Conservation (phyloP, 92 coral and sea anemone species). For the Montipora capitata region DNA sequence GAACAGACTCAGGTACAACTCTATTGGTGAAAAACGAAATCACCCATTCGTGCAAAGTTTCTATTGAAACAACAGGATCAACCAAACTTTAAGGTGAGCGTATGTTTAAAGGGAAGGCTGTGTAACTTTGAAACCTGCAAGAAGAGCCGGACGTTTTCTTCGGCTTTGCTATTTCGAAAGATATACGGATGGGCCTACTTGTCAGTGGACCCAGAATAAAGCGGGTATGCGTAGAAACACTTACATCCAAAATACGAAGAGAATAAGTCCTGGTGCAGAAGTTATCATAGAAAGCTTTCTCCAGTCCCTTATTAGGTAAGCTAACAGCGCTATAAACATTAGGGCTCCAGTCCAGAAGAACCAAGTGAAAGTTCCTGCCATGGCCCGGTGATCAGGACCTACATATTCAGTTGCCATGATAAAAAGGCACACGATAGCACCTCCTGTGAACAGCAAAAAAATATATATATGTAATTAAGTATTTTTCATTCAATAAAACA, state of each 20-base stretch:
- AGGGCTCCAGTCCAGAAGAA: conserved; percentile 91
- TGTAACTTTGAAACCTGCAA: too few relatives aligned
- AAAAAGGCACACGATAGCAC: conserved; percentile 91
- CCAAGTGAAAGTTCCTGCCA: conserved; percentile 95
- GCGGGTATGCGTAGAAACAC: conserved; percentile 6
- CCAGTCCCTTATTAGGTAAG: conserved; percentile 98
- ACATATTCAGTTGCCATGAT: conserved; percentile 96
- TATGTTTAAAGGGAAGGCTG: too few relatives aligned
- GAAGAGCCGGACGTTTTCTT: too few relatives aligned
- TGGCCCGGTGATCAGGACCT: conserved; percentile 90
- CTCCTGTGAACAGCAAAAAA: conserved; percentile 66
- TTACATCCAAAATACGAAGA: conserved; percentile 92
- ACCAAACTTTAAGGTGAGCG: too few relatives aligned
- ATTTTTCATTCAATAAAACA: neutral
- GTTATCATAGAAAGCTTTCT: conserved; percentile 85
- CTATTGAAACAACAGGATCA: neutral
- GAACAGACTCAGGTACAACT: conserved; percentile 93
- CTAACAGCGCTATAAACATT: conserved; percentile 88
- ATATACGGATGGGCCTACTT: too few relatives aligned
- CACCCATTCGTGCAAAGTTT: neutral
- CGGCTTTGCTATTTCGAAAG: too few relatives aligned
- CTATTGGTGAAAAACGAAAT: conserved; percentile 39
- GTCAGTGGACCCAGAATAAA: too few relatives aligned
- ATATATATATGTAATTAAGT: neutral
- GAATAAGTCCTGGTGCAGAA: conserved; percentile 90